Base-by-base conservation (phyloP, 2,888 invertebrate genomes). In the Anoncus sp. region DNA sequence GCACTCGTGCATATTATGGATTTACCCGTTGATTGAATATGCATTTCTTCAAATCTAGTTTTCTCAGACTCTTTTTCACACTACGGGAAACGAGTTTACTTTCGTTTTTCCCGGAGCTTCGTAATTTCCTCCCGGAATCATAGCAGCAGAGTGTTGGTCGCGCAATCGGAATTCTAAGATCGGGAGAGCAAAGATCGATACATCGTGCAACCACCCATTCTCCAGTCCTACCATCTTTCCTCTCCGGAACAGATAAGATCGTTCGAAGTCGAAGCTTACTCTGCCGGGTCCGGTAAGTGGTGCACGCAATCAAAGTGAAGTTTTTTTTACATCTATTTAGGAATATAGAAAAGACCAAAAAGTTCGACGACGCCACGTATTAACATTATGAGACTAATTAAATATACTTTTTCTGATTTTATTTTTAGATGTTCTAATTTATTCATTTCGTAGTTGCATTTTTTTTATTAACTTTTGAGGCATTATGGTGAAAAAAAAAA, bases 241-340 rank as follows among this genome's bases (percentile, higher is more conserved):
- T 38, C n/a, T 5, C 12, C 43, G 40, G 18, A n/a, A 43, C 18
- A 27, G 31, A 66, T 49, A 35, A 49, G 49, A 27, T 12, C n/a
- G 10, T 47, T 70, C 38, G 69, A 24, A 24, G 22, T 20, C n/a
- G 14, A 12, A 45, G 10, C 40, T 22, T 22, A 18, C 12, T 51
- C 22, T 14, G 10, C 10, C 49, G 12, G 18, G 49, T 51, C 49
- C 49, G 49, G 49, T 51, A 51, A 51, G 24, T 45, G 49, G 12
- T 70, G 38, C 49, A 6, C 57, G 45, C 57, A 45, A 38, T 18
- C 57, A 40, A 20, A 20, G 22, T 9, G 31, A 35, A 18, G 49
- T 18, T 27, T 7, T 31, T 31, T 31, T 31, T 7, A 31, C 7
- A 31, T 31, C 31, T 3, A 31, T 3, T 31, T 31, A 31, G 7